Evolutionary conservation across 1,140 invertebrate genomes (phyloP).

Genomic region (Oncopeltus fasciatus): DNA sequence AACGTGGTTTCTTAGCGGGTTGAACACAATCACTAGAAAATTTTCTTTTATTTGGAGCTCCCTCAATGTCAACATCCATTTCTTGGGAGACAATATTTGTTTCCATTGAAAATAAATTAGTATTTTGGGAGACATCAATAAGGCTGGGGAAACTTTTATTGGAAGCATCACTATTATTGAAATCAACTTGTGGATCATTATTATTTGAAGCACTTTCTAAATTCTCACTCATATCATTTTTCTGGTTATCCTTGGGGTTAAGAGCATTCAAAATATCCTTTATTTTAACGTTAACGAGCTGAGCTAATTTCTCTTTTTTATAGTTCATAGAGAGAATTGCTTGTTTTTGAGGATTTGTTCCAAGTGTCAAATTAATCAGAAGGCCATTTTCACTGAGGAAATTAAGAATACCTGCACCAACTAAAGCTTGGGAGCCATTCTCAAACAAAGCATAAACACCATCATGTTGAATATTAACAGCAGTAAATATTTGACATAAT

Average conservation of each 20-base stretch:
- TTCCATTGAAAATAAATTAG: not conserved
- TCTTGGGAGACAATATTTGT: too few relatives aligned
- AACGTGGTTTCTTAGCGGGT: slow-evolving; percentile 39
- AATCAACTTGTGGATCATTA: not conserved
- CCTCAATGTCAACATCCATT: too few relatives aligned
- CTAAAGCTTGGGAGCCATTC: slow-evolving; percentile 65
- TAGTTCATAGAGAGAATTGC: slow-evolving; percentile 66
- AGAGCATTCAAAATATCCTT: slow-evolving; percentile 23
- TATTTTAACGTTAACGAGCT: slow-evolving; percentile 53
- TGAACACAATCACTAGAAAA: slow-evolving; percentile 8
- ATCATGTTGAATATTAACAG: slow-evolving; percentile 60
- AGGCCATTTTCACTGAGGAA: slow-evolving; percentile 45
- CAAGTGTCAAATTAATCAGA: slow-evolving; percentile 62
- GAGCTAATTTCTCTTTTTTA: slow-evolving; percentile 42
- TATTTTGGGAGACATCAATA: not conserved
- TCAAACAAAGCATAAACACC: slow-evolving; percentile 76
- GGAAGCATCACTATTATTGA: not conserved
- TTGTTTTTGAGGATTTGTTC: slow-evolving; percentile 59
- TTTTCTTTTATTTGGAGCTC: slow-evolving; percentile 8
- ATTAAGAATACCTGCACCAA: slow-evolving; percentile 66
- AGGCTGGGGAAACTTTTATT: not conserved
- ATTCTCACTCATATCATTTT: not conserved
- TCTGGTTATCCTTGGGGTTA: not conserved
- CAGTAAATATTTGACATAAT: slow-evolving; percentile 63
- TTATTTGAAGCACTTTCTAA: not conserved